Base-by-base conservation (phyloP, 2,888 invertebrate genomes). In the Theodoxus fluviatilis region DNA sequence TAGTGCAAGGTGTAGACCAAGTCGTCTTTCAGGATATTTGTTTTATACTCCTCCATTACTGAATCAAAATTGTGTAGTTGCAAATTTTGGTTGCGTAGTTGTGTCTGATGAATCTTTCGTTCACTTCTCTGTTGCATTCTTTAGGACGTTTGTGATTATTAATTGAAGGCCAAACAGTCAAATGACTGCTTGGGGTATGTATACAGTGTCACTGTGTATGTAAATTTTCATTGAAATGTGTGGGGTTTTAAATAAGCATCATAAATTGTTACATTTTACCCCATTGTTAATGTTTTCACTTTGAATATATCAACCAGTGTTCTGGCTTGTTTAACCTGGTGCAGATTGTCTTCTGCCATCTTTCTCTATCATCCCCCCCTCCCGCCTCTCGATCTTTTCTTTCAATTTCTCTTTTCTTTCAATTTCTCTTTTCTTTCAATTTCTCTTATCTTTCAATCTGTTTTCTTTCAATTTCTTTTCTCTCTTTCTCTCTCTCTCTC, bases 291-390 rank as follows among this genome's bases (percentile, higher is more conserved):
- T 12, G 43, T 43, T 43, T 43, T 43, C 9, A 25, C 9, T 33
- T 59, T 4, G 7, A 31, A 25, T 55, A 22, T 22, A 12, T 43
- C 9, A 43, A 43, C 43, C 15, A 43, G 18, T 43, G 43, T 43
- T 43, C 15, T 43, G 18, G 18, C 15, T 43, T 15, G 18, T 43
- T 12, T 15, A 18, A n/a, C 3, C 22, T 25, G 22, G 25, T 59
- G 35, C 18, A 25, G 38, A 31, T 64, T 35, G 64, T 35, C 25
- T 35, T 65, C 22, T 31, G n/a, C 25, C 4, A 43, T 31, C 57
- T 64, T 37, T 66, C 35, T 69, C 43, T 57, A 72, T 38, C 70
- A 74, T 43, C 87, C 43, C 55, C 22, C 64, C 15, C 47, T 69
- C 4, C n/a, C n/a, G 38, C 49, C 28, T n/a, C 61, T 7, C 9